These are phyloP conservation scores for Pantelozetes paolii DNA, from an alignment of 2,888 invertebrate species.

Conservation along the genomic window DNA sequence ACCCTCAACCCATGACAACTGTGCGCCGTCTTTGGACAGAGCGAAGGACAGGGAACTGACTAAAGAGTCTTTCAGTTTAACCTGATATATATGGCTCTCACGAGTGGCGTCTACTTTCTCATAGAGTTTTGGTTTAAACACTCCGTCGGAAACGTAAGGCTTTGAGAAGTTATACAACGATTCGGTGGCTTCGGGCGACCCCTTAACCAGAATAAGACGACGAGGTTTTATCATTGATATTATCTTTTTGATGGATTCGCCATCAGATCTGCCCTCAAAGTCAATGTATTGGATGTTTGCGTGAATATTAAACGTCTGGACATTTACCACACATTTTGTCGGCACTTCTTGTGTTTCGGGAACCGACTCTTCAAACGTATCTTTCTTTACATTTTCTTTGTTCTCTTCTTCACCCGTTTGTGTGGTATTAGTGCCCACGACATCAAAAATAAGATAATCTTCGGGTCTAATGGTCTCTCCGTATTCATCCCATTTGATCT, in stretches of 20 bases:
- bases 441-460: conserved; percentile 63
- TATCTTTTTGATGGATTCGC: conserved; percentile 65
- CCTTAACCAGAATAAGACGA: conserved; percentile 72
- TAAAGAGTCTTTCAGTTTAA: conserved; percentile 82
- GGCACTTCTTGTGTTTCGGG: conserved; percentile 65
- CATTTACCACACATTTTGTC: conserved; percentile 76
- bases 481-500: conserved; percentile 87
- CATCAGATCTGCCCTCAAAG: conserved; percentile 77
- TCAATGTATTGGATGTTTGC: conserved; percentile 91
- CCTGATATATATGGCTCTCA: conserved; percentile 96
- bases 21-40: conserved; percentile 71
- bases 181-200: conserved; percentile 65
- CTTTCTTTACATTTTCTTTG: conserved; percentile 46
- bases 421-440: conserved; percentile 34
- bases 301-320: conserved; percentile 70
- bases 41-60: conserved; percentile 81
- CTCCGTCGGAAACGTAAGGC: conserved; percentile 59
- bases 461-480: conserved; percentile 91
- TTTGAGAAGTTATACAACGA: conserved; percentile 65
- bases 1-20: conserved; percentile 94
- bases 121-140: conserved; percentile 70
- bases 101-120: conserved; percentile 92
- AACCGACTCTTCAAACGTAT: background rate
- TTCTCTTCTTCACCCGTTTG: conserved; percentile 45
- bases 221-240: conserved; percentile 68